phyloP scores from a whole-genome alignment of 2,797 vertebrate species.

The Lutjanus argentimaculatus region DNA sequence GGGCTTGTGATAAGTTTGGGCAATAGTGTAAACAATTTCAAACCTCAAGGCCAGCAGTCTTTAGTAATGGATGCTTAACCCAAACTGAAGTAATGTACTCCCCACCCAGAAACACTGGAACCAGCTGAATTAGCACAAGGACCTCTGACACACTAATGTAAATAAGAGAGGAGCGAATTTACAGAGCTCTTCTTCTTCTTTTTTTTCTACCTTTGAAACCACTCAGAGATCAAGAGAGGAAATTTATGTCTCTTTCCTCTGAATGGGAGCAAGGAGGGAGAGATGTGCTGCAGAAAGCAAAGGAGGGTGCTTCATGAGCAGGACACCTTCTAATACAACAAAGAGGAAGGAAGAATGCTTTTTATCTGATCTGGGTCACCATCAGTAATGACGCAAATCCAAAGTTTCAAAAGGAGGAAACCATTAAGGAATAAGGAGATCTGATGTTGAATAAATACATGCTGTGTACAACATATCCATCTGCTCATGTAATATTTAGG shows the following conservation, averaged over 20 bases:
- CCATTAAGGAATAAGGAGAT: constrained; percentile 29
- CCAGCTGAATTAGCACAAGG: constrained; percentile 60
- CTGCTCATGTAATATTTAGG: constrained; percentile 36
- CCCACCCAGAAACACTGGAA: constrained; percentile 58
- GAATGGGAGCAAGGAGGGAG: background rate
- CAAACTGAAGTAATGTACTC: constrained; percentile 65
- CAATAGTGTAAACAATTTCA: constrained; percentile 74
- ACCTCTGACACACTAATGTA: constrained; percentile 79
- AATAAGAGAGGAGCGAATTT: constrained; percentile 72
- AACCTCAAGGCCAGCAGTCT: constrained; percentile 63
- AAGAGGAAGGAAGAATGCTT: constrained; percentile 40
- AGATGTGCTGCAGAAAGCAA: constrained; percentile 33
- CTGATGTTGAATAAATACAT: constrained; percentile 34
- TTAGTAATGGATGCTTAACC: constrained; percentile 74
- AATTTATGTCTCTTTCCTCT: constrained; percentile 49
- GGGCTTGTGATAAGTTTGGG: constrained; percentile 59
- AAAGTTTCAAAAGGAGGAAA: constrained; percentile 30
- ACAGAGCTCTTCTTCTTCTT: constrained; percentile 38
- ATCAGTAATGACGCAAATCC: constrained; percentile 48
- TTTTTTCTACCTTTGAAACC: constrained; percentile 54
- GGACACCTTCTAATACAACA: constrained; percentile 31
- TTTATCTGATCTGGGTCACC: constrained; percentile 58
- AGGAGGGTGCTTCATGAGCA: constrained; percentile 25
- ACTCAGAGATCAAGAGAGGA: constrained; percentile 63
- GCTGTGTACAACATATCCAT: constrained; percentile 15